Base-by-base conservation (phyloP, 1,140 invertebrate genomes). In the Papilio polytes region DNA sequence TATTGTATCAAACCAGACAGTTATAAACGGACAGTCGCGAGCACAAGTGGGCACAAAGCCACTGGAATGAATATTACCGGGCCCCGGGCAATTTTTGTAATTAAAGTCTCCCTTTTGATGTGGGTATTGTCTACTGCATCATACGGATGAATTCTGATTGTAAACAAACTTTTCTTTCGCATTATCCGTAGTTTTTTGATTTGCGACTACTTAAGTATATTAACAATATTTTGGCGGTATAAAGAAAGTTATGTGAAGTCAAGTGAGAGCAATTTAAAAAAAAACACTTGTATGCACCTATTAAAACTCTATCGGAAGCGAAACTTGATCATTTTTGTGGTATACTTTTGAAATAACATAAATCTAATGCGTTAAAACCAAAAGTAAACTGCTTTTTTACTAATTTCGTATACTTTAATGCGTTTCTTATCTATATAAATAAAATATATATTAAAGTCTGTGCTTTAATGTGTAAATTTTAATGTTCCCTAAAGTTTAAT, bases 41-140 rank as follows among this genome's bases (percentile, higher is more conserved):
- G 20, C 74, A 76, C 74, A 46, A 76, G 74, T 76, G 74, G 74
- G 83, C 66, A 89, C 88, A 89, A 89, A 90, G 85, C 85, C 83
- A 83, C 82, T 80, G 83, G 85, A 76, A 86, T 86, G 86, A 89
- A 86, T 82, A 81, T 88, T 85, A 81, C 85, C 82, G 79, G 83
- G 81, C 84, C 84, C 44, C 80, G 72, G 88, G 92, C 90, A 82
- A 85, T 86, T 86, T 83, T 84, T 86, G 90, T 93, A 92, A 93
- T 93, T 93, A 93, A 93, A 93, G 92, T 89, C 87, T 86, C 85
- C 92, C 88, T 90, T 91, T 93, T 90, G 87, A 86, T 83, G 88
- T 80, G 80, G 80, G 80, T 80, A 86, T 87, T 87, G 87, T 89
- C 86, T 89, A 46, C 85, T 22, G 79, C 77, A 70, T 56, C 72